Base-by-base conservation (phyloP, 2,113 vertebrate species). In the Mugil cephalus region DNA sequence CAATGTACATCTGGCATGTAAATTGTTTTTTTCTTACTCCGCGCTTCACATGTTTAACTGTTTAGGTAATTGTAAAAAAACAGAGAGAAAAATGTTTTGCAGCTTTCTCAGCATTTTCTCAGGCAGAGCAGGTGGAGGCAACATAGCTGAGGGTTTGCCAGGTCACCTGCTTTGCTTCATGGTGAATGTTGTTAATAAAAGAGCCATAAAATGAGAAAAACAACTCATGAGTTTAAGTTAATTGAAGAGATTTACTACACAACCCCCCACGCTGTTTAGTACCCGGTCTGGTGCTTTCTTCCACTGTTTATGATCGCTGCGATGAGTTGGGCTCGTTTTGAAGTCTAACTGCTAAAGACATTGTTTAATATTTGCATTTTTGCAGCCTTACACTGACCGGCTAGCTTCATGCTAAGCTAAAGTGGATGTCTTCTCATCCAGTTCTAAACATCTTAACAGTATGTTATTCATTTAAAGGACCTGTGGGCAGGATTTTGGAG, bases 61-160 rank as follows among this genome's bases (percentile, higher is more conserved):
- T 19, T 78, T 60, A 9, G 51, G 60, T 58, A 38, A 17, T 6
- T 10, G 43, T 35, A 35, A 51, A 43, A 43, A 21, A 38, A 69
- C 21, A n/a, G n/a, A 30, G 5, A 30, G 24, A 60, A 10, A 21
- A 74, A 75, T 63, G 51, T n/a, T 24, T 74, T 63, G 52, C 7
- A 2, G 15, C 46, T 60, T 48, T 77, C 42, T 59, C 40, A 34
- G n/a, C 43, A n/a, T 74, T 43, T 47, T 66, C 48, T 52, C 39
- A 40, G 43, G 56, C 0, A 8, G 47, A 68, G 58, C 84, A 87
- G 58, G 65, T 80, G 65, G 62, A 72, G 34, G 21, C 71, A 83
- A 60, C 64, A 66, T 77, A 67, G 63, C 51, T 34, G 59, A 60
- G 53, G 42, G 64, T 39, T 35, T 69, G 83, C 83, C 85, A 82